A percentile compares a stretch with the other conserved stretches of the same genome.
phyloP scores from a whole-genome alignment of 2,797 vertebrate genomes.

The Pipistrellus pipistrellus region DNA sequence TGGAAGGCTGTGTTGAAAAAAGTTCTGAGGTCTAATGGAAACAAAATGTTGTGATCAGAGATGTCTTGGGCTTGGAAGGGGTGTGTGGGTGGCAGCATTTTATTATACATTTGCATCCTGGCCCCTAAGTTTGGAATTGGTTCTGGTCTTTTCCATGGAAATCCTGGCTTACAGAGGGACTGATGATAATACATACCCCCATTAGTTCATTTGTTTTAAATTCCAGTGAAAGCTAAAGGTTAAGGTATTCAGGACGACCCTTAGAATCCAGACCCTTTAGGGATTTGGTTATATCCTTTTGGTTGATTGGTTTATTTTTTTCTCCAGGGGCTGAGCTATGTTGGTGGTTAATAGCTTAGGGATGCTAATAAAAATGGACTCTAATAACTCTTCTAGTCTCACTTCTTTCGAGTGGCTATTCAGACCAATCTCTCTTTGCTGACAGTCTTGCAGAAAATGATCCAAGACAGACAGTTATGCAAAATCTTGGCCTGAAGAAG shows the following conservation, averaged over 20 bases:
- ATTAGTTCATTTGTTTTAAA: slow-evolving; percentile 26
- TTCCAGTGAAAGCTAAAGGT: slow-evolving; percentile 26
- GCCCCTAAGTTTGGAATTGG: neutral
- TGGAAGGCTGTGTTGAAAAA: neutral
- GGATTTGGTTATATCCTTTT: slow-evolving; percentile 1
- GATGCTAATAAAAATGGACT: neutral
- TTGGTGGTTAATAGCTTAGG: neutral
- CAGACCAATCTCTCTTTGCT: neutral
- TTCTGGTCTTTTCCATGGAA: neutral
- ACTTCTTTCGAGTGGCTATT: neutral
- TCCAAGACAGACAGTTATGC: neutral
- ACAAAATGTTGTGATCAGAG: neutral
- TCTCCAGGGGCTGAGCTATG: neutral
- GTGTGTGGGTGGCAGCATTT: neutral
- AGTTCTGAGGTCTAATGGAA: slow-evolving; percentile 9
- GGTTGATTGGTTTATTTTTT: neutral
- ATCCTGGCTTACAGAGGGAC: neutral
- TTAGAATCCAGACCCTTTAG: neutral
- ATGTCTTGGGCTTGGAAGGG: neutral
- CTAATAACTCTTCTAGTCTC: neutral
- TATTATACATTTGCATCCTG: neutral
- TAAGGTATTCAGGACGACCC: neutral
- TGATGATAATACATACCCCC: neutral
- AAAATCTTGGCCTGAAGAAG: slow-evolving; percentile 29
- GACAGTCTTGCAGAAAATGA: neutral